Conservation (phyloP, 2,113 vertebrate genomes). For the Thalassoma bifasciatum region DNA sequence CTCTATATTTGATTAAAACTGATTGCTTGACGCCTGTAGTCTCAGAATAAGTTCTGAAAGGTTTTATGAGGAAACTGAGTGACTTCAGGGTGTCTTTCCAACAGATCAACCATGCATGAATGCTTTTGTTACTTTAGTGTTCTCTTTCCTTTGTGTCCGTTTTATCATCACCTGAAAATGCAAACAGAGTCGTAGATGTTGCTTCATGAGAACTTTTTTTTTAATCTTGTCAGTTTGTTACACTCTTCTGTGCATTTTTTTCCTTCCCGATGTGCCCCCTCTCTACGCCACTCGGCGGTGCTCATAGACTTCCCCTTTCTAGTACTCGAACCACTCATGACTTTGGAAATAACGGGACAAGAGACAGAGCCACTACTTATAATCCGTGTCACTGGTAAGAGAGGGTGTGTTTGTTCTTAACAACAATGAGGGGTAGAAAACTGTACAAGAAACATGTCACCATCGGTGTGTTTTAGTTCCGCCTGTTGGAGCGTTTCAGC, state of each 20-base stretch:
- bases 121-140: neutral
- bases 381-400: constrained; percentile 1
- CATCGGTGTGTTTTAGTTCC: constrained; percentile 1
- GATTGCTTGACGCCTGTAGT: neutral
- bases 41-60: neutral
- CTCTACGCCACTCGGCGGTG: constrained; percentile 83
- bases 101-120: constrained; percentile 1
- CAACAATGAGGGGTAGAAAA: neutral
- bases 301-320: constrained; percentile 77
- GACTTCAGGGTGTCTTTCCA: constrained; percentile 22
- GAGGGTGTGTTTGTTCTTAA: constrained; percentile 3
- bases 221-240: constrained; percentile 14
- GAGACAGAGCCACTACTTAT: constrained; percentile 8
- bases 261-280: constrained; percentile 65
- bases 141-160: neutral
- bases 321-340: constrained; percentile 49
- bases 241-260: constrained; percentile 5
- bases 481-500: constrained; percentile 54
- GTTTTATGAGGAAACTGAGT: neutral
- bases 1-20: constrained; percentile 27
- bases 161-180: neutral
- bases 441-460: constrained; percentile 5
- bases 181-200: neutral
- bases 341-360: constrained; percentile 36
- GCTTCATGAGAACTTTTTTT: neutral